Conservation (phyloP, 1,140 invertebrate genomes). For the Drosophila bocki region DNA sequence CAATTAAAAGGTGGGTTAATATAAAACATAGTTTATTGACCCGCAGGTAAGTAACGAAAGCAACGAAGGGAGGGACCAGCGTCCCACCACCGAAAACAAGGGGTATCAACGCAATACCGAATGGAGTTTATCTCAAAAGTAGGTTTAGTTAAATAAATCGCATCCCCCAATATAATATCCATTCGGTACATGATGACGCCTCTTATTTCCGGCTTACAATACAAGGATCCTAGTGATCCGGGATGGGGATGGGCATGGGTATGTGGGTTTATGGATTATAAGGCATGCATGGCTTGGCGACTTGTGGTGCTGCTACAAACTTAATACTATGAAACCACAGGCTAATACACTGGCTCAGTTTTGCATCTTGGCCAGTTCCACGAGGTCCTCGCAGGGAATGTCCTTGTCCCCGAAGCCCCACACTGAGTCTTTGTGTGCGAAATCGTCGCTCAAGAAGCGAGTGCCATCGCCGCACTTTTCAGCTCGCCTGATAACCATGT, state of each 20-base stretch:
- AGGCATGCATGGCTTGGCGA: slow-evolving; percentile 43
- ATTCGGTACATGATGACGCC: not conserved
- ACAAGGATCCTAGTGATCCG: slow-evolving; percentile 25
- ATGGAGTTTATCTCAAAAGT: not conserved
- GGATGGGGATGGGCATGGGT: slow-evolving; percentile 8
- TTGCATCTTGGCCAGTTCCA: slow-evolving; percentile 86
- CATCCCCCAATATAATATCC: not conserved
- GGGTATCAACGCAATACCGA: not conserved
- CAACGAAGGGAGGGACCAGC: slow-evolving; percentile 24
- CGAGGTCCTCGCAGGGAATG: slow-evolving; percentile 86
- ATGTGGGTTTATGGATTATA: slow-evolving; percentile 2
- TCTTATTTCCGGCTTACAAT: slow-evolving; percentile 8
- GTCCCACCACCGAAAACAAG: slow-evolving; percentile 9
- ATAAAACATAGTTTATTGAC: slow-evolving; percentile 64
- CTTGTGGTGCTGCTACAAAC: slow-evolving; percentile 41
- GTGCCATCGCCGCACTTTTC: slow-evolving; percentile 89
- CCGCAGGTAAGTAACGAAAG: slow-evolving; percentile 64
- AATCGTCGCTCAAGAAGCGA: slow-evolving; percentile 75
- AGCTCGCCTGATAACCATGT: slow-evolving; percentile 88
- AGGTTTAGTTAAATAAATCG: not conserved
- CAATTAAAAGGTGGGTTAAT: slow-evolving; percentile 19
- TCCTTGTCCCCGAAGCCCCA: slow-evolving; percentile 88
- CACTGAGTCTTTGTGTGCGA: slow-evolving; percentile 81
- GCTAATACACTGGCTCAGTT: slow-evolving; percentile 43
- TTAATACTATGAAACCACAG: slow-evolving; percentile 61